Evolutionary conservation across 2,888 invertebrate genomes (phyloP).

Genomic region (Ischnura elegans): DNA sequence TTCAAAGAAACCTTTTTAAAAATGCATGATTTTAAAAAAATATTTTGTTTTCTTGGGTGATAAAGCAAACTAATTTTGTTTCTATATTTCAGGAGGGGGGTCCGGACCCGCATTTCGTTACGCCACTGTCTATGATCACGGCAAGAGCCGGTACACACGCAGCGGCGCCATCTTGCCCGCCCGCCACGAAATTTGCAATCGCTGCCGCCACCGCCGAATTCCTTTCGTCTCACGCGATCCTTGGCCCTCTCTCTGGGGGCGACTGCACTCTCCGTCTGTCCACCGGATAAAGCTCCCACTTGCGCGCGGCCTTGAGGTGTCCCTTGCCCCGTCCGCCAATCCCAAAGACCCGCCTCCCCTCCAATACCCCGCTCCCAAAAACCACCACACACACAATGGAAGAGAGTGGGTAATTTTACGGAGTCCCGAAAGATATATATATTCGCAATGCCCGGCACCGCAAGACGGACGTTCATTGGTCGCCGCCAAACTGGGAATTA

Average conservation of each 20-base stretch:
- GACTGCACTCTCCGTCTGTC: conserved; percentile 20
- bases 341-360: neutral
- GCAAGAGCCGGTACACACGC: no score
- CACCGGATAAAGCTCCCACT: conserved; percentile 3
- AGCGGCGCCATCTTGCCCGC: neutral
- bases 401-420: neutral
- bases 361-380: no score
- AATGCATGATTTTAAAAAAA: no score
- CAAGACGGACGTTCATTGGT: neutral
- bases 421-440: neutral
- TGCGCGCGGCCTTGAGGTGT: neutral
- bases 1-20: no score
- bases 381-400: neutral
- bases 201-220: neutral
- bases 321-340: neutral
- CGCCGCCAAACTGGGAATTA: neutral
- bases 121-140: no score
- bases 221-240: neutral
- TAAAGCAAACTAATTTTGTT: no score
- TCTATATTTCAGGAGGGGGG: no score
- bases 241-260: neutral
- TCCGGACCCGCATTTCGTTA: no score
- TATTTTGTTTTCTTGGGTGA: no score
- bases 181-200: neutral
- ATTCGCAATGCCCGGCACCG: neutral